Base-by-base conservation (phyloP, 2,888 invertebrate species). In the Brachyptera putata region DNA sequence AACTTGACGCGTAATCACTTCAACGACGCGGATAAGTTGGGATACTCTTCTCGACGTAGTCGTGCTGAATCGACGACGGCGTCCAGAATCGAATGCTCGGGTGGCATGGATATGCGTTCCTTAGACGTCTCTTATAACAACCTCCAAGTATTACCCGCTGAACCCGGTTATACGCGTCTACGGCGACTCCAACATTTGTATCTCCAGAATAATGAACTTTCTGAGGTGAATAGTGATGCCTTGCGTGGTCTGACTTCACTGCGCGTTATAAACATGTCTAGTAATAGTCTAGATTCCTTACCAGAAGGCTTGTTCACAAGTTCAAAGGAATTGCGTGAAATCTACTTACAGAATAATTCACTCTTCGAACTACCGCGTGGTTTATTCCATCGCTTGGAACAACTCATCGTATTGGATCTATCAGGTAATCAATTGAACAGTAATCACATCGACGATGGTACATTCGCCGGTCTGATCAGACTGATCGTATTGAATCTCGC, bases 1-100 rank as follows among this genome's bases (percentile, higher is more conserved):
- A 94, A 95, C 79, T 79, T 94, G 70, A 93, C 93, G 56, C 80
- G 85, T 66, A 95, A 95, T 77, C 85, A 87, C 69, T 83, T 95
- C 66, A 83, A 85, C 66, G 87, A 86, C 66, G 81, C 90, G 5
- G 87, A 87, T 65, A 83, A 86, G 68, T 79, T 93, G 65, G 91
- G 91, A 53, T 84, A 91, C 69, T 74, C 76, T 14, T 72, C 53
- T 18, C 30, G 30, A 1, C 22, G 53, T 21, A 53, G 53, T 18
- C 34, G 21, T 18, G 22, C 21, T 22, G 53, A 36, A 18, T 30
- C 65, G 78, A 78, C 62, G 74, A 75, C 70, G 71, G 72, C 65
- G 71, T 57, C 26, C 63, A 60, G 53, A 18, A 63, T 64, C 37
- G 71, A 76, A 58, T 81, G 81, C 64, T 81, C 80, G 67, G 86